These are phyloP conservation scores for Torymus auratus DNA, from an alignment of 2,888 invertebrate genomes.

Conservation along the genomic window DNA sequence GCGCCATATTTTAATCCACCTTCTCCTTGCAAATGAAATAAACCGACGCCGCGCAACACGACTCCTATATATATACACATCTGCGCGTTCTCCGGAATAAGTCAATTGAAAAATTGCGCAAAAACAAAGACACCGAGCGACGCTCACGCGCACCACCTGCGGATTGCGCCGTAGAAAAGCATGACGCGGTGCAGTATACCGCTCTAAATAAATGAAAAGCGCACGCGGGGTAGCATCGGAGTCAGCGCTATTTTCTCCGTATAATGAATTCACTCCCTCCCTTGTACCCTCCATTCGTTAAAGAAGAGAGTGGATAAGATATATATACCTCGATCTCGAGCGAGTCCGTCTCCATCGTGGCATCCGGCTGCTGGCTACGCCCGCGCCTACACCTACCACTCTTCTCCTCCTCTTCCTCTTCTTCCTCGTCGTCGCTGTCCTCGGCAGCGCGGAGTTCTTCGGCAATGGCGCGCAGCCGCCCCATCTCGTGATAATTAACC, in stretches of 20 bases:
- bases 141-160: neutral
- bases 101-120: constrained; percentile 33
- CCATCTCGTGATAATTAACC: constrained; percentile 27
- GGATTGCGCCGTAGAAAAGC: neutral
- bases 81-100: neutral
- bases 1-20: no score
- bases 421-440: neutral
- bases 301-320: constrained; percentile 14
- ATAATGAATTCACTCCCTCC: constrained; percentile 40
- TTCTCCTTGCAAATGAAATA: no score
- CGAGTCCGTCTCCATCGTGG: constrained; percentile 46
- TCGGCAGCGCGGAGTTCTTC: constrained; percentile 20
- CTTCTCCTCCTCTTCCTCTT: neutral
- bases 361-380: no score
- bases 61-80: neutral
- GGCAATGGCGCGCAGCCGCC: constrained; percentile 37
- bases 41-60: no score
- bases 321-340: constrained; percentile 47
- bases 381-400: no score
- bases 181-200: constrained; percentile 61
- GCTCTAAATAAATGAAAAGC: constrained; percentile 51
- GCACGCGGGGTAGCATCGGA: neutral
- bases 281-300: constrained; percentile 26
- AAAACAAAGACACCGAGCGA: neutral
- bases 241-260: neutral